These are phyloP conservation scores for Dynastes hyllus DNA, from an alignment of 2,888 invertebrate genomes.

Conservation along the genomic window DNA sequence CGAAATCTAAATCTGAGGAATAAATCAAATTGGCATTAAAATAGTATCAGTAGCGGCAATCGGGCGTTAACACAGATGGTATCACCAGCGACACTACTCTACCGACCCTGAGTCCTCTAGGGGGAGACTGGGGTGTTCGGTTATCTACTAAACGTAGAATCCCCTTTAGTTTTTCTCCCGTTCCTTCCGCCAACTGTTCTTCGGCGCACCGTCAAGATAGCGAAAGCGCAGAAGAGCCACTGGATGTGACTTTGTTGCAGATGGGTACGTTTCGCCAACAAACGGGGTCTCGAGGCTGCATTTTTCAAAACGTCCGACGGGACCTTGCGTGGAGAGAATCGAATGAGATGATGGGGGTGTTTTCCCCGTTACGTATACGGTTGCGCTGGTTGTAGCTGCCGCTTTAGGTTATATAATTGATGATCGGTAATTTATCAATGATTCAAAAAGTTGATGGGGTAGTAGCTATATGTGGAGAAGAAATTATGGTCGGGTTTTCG, in stretches of 20 bases:
- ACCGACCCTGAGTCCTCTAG: neutral
- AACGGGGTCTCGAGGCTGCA: constrained; percentile 24
- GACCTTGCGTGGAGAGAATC: constrained; percentile 11
- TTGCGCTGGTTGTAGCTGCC: neutral
- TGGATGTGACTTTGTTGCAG: constrained; percentile 12
- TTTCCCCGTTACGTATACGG: no score
- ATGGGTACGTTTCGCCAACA: constrained; percentile 31
- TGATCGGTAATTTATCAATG: constrained; percentile 53
- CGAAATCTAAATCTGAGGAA: constrained; percentile 59
- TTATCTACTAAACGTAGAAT: neutral
- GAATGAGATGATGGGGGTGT: neutral
- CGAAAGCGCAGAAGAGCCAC: neutral
- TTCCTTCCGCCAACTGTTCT: constrained; percentile 38
- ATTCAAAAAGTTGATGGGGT: constrained; percentile 3
- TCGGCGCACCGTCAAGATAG: constrained; percentile 32
- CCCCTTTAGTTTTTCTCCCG: constrained; percentile 14
- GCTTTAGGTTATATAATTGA: constrained; percentile 18
- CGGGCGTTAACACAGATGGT: constrained; percentile 70
- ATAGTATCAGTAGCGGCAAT: constrained; percentile 67
- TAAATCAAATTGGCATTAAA: constrained; percentile 70
- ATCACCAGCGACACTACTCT: constrained; percentile 57
- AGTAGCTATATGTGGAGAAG: neutral
- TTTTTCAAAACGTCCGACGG: constrained; percentile 50
- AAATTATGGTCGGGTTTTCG: neutral
- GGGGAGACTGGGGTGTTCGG: neutral